Percentiles rank a stretch among this genome's conserved stretches.
phyloP scores from a whole-genome alignment of 2,113 vertebrate genomes.

The Planiliza haematocheilus region DNA sequence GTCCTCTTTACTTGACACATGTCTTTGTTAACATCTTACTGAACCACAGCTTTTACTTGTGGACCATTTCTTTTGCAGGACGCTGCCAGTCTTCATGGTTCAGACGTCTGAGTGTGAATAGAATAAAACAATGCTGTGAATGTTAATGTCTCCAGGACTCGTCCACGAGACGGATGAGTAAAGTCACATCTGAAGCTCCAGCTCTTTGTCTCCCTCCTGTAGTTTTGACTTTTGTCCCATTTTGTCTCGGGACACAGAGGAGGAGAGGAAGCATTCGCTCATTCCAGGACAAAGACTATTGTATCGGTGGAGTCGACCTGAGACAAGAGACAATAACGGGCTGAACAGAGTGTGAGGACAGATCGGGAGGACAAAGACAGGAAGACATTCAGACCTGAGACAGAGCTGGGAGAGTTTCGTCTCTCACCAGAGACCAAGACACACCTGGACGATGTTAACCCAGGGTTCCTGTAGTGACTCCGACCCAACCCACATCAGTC shows the following conservation, averaged over 20 bases:
- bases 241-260: constrained; percentile 32
- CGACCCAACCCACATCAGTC: too few relatives aligned
- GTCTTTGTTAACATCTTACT: too few relatives aligned
- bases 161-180: background rate
- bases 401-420: constrained; percentile 8
- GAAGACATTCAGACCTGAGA: constrained; percentile 24
- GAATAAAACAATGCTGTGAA: constrained; percentile 35
- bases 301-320: constrained; percentile 11
- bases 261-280: constrained; percentile 52
- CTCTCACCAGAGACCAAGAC: background rate
- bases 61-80: too few relatives aligned
- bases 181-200: background rate
- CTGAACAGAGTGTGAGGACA: background rate
- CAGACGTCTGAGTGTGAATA: background rate
- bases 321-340: constrained; percentile 37
- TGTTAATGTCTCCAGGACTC: too few relatives aligned
- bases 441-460: constrained; percentile 43
- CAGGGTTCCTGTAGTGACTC: too few relatives aligned
- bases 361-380: constrained; percentile 56
- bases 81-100: too few relatives aligned
- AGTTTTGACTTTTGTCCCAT: constrained; percentile 28
- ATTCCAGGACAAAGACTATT: constrained; percentile 54
- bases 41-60: too few relatives aligned
- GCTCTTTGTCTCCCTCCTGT: constrained; percentile 6
- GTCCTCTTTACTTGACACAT: too few relatives aligned